Percentiles rank a stretch among this genome's conserved stretches.
These are phyloP conservation scores for Octomys mimax DNA, from an alignment of 2,797 vertebrate species.

Conservation along the genomic window DNA sequence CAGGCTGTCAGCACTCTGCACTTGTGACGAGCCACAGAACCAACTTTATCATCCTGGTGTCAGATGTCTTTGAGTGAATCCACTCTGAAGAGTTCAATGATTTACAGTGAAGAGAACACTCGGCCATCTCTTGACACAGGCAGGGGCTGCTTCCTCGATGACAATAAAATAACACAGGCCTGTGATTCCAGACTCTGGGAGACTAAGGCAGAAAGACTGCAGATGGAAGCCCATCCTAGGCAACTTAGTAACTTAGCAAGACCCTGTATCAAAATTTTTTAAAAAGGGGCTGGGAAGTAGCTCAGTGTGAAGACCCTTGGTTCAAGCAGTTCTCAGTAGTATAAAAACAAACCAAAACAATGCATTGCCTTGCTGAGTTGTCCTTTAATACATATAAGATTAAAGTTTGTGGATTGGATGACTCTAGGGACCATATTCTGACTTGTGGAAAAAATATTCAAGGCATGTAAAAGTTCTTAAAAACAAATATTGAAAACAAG, in stretches of 20 bases:
- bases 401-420: neutral
- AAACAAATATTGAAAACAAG: slow-evolving; percentile 39
- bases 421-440: slow-evolving; percentile 11
- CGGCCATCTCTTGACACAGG: slow-evolving; percentile 9
- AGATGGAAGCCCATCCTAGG: neutral
- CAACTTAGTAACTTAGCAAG: neutral
- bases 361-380: neutral
- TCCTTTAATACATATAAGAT: neutral
- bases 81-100: neutral
- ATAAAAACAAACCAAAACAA: neutral
- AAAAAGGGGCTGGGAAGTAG: neutral
- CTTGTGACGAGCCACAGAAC: slow-evolving; percentile 3
- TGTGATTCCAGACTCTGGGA: neutral
- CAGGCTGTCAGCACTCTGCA: slow-evolving; percentile 50
- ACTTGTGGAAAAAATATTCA: slow-evolving; percentile 27
- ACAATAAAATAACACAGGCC: neutral
- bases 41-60: slow-evolving; percentile 49
- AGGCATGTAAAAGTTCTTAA: slow-evolving; percentile 32
- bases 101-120: slow-evolving; percentile 35
- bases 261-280: neutral
- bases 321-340: neutral
- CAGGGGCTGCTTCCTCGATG: slow-evolving; percentile 17
- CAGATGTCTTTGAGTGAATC: slow-evolving; percentile 11
- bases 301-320: neutral
- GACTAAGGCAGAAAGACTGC: neutral